Evolutionary conservation across 1,140 invertebrate species (phyloP).

Genomic region (Himalopsyche phryganea): DNA sequence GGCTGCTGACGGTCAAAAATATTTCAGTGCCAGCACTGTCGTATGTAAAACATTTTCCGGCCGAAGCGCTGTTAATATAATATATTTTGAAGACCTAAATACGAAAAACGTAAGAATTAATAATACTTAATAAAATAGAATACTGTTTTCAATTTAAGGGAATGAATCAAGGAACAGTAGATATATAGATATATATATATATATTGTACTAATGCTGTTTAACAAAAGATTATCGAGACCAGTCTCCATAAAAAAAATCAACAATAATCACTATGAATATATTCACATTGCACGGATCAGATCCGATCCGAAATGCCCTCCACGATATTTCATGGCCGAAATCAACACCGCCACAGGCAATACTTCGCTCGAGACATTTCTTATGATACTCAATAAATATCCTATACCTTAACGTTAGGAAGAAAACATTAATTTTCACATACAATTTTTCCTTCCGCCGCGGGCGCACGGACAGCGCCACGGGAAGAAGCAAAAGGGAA

Average conservation of each 20-base stretch:
- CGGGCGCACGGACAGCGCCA: conserved; percentile 10
- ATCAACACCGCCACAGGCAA: conserved; percentile 15
- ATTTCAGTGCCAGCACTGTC: not conserved
- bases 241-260: not conserved
- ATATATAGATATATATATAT: not conserved
- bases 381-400: conserved; percentile 17
- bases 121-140: not conserved
- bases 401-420: conserved; percentile 21
- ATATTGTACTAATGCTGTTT: not conserved
- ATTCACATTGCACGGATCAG: no score
- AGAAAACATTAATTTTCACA: conserved; percentile 27
- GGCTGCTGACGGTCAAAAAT: not conserved
- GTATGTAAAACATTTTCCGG: not conserved
- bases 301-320: no score
- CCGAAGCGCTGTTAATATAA: not conserved
- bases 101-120: not conserved
- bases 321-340: not conserved
- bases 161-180: conserved; percentile 1
- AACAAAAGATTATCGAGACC: not conserved
- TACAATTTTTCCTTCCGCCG: conserved; percentile 15
- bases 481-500: conserved; percentile 14
- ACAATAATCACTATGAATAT: no score
- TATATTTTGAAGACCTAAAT: not conserved
- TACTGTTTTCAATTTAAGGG: not conserved
- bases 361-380: conserved; percentile 10